These are phyloP conservation scores for Azorinus chamasolen DNA, from an alignment of 2,888 invertebrate species.

Conservation along the genomic window DNA sequence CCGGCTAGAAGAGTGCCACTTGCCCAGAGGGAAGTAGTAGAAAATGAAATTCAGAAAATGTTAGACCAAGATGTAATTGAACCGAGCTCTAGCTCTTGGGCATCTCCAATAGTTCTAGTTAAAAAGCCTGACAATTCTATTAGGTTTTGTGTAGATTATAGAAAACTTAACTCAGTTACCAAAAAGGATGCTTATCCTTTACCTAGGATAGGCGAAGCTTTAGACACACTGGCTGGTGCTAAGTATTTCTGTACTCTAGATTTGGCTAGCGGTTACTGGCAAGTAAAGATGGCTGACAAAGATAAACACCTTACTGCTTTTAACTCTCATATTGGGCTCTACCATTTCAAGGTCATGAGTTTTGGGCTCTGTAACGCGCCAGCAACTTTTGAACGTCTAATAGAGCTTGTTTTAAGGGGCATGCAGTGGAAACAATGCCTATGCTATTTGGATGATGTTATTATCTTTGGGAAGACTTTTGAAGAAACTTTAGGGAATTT, in stretches of 20 bases:
- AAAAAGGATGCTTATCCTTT: conserved; percentile 53
- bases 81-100: too few relatives aligned
- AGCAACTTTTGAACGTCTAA: too few relatives aligned
- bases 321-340: conserved; percentile 32
- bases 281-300: conserved; percentile 35
- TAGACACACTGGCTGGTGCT: conserved; percentile 38
- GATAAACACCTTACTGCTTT: conserved; percentile 41
- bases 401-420: too few relatives aligned
- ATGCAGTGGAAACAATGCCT: conserved; percentile 9
- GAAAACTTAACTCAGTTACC: conserved; percentile 37
- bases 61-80: too few relatives aligned
- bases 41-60: too few relatives aligned
- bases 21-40: too few relatives aligned
- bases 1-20: too few relatives aligned
- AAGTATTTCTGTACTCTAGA: conserved; percentile 51
- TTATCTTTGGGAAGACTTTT: conserved; percentile 54
- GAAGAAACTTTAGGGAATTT: conserved; percentile 44
- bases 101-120: conserved; percentile 40
- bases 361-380: conserved; percentile 65
- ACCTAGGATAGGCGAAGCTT: conserved; percentile 39
- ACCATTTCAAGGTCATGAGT: conserved; percentile 50
- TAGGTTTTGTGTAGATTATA: conserved; percentile 49
- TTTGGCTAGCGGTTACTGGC: conserved; percentile 53
- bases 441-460: conserved; percentile 65
- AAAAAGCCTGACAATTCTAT: conserved; percentile 39